Evolutionary conservation across 2,113 vertebrate species (phyloP).

Genomic region (Phyllostomus discolor): DNA sequence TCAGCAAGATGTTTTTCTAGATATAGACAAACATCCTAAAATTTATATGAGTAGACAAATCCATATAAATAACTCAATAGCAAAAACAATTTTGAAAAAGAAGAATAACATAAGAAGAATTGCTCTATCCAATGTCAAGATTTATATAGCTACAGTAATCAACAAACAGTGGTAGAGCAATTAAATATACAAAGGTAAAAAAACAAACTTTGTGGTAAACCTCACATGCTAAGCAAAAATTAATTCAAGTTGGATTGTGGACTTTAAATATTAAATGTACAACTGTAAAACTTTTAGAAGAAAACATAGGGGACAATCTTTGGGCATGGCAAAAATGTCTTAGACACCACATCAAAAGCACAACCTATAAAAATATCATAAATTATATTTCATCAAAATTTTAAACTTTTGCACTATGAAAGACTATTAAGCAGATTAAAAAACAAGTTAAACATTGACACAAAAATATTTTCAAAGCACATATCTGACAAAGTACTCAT

Average conservation of each 20-base stretch:
- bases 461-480: neutral
- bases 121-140: neutral
- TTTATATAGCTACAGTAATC: neutral
- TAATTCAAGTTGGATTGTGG: neutral
- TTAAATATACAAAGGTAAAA: neutral
- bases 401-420: neutral
- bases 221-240: neutral
- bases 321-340: neutral
- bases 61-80: neutral
- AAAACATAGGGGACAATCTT: neutral
- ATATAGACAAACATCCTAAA: neutral
- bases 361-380: neutral
- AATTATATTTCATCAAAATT: neutral
- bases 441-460: neutral
- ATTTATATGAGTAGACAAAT: neutral
- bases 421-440: neutral
- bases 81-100: neutral
- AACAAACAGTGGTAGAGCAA: neutral
- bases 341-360: neutral
- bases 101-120: neutral
- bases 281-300: neutral
- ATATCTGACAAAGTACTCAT: neutral
- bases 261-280: neutral
- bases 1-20: neutral
- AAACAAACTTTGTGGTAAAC: neutral